Conservation (phyloP, 2,797 vertebrate species). For the Tadarida brasiliensis region DNA sequence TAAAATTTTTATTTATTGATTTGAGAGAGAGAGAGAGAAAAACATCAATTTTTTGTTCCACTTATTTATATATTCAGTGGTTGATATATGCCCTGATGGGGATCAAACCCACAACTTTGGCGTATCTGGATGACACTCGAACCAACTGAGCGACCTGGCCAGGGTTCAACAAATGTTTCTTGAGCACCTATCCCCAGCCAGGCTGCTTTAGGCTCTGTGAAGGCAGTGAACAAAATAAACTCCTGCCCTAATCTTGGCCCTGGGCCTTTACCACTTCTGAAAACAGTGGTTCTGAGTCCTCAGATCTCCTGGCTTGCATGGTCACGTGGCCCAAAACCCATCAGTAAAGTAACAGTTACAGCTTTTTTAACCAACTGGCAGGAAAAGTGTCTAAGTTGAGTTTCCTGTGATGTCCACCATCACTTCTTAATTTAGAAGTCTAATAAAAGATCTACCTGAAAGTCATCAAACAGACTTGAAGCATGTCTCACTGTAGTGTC, state of each 20-base stretch:
- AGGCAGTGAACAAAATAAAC: background rate
- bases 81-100: background rate
- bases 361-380: background rate
- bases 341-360: background rate
- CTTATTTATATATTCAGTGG: background rate
- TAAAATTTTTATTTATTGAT: background rate
- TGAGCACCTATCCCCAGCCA: background rate
- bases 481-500: background rate
- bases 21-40: background rate
- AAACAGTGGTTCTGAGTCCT: background rate
- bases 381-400: background rate
- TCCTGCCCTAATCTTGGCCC: background rate
- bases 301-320: background rate
- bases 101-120: background rate
- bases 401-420: slow-evolving; percentile 2
- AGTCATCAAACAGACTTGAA: background rate
- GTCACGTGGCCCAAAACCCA: background rate
- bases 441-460: background rate
- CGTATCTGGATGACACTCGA: background rate
- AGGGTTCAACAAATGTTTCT: background rate
- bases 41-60: background rate
- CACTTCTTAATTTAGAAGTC: background rate
- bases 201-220: background rate
- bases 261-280: background rate
- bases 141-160: background rate